Evolutionary conservation across 2,113 vertebrate genomes (phyloP), one percentile per base, ranked within the genome.

Genomic region (Opisthocomus hoazin): DNA sequence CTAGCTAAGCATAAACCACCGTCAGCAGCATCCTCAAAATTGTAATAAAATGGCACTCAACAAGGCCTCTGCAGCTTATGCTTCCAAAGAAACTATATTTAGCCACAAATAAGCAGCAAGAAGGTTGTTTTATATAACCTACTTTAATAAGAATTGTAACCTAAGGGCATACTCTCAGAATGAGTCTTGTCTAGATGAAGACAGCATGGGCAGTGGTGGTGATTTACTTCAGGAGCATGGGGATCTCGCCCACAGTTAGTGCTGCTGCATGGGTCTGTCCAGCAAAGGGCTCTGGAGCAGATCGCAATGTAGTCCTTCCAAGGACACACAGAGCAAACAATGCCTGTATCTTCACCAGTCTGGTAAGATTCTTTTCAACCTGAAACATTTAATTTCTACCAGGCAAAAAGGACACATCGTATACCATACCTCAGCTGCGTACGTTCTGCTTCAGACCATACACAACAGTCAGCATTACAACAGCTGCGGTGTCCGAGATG

Each of bases 401-500:
- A 76, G 17, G 36, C 21, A 48, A 82, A 83, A 39, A 75, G 22
- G 39, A 69, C 29, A 63, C 10, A 13, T 14, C 39, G 17, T 6
- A 58, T 11, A 26, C 12, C 11, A 11, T 12, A n/a, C 3, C 30
- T 90, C 48, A 41, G 57, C 57, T 65, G n/a, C 36, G 12, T 15
- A 34, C 1, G 0, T 53, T 57, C 76, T 51, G 63, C 58, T 61
- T 56, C 60, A 29, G n/a, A 46, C 2, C 1, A 0, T 8, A 32
- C 19, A n/a, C 56, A 61, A 11, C 11, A 36, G 48, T 8, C 30
- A 82, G 41, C 22, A 34, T 37, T 27, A 48, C 26, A 75, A 27
- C 61, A 43, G 45, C 61, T 69, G 27, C 5, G 0, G 4, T 11
- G 24, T 26, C 46, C 3, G 0, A 75, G 56, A 46, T 1, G 2